phyloP scores from a whole-genome alignment of 1,140 invertebrate species.

The Formica selysi region DNA sequence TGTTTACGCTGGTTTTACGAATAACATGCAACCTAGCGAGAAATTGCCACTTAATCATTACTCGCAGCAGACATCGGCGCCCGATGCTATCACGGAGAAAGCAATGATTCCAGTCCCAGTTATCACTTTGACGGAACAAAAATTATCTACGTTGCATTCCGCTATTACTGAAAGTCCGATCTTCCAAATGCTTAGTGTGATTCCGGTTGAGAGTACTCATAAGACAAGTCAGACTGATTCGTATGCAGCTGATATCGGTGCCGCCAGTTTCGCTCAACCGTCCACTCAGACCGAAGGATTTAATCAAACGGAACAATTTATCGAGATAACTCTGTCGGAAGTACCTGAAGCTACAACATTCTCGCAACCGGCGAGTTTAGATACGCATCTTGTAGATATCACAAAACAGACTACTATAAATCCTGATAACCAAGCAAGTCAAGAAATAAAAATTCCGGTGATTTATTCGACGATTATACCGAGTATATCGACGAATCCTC shows the following conservation, averaged over 20 bases:
- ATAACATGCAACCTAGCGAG: conserved; percentile 24
- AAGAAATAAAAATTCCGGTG: not conserved
- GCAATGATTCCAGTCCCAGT: conserved; percentile 84
- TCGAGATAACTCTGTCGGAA: conserved; percentile 35
- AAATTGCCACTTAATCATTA: conserved; percentile 38
- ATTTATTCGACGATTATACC: conserved; percentile 5
- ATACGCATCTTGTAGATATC: not conserved
- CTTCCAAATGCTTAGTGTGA: conserved; percentile 78
- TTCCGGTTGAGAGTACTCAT: conserved; percentile 62
- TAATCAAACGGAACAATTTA: conserved; percentile 14
- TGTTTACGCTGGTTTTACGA: conserved; percentile 27
- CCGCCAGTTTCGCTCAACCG: not conserved
- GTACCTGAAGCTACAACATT: conserved; percentile 29
- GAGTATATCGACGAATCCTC: not conserved
- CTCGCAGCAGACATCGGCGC: conserved; percentile 41
- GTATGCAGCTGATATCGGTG: conserved; percentile 54
- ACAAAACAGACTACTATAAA: conserved; percentile 20
- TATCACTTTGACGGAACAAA: conserved; percentile 79
- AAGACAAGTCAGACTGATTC: conserved; percentile 10
- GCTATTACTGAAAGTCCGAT: conserved; percentile 73
- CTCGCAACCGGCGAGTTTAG: not conserved
- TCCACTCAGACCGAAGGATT: not conserved
- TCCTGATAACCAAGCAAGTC: not conserved
- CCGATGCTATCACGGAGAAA: conserved; percentile 72
- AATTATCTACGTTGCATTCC: conserved; percentile 47